Evolutionary conservation across 2,888 invertebrate species (phyloP).

Genomic region (Drosophila peninsularis): DNA sequence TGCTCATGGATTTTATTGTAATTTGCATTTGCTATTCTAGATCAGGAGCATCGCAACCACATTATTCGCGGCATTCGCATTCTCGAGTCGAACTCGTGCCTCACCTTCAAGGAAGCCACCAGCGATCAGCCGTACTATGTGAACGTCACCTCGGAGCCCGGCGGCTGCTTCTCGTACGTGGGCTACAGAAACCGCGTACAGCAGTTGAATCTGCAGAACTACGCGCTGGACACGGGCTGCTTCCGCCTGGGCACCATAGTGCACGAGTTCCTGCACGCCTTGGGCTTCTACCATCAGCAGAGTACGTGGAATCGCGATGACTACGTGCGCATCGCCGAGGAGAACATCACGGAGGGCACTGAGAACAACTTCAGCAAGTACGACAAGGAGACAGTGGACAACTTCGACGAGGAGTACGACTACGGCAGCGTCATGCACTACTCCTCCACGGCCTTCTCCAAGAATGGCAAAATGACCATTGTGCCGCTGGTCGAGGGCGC

Average conservation of each 20-base stretch:
- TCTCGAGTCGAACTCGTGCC: constrained; percentile 90
- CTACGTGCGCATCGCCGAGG: constrained; percentile 86
- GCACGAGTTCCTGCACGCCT: constrained; percentile 91
- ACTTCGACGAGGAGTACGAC: constrained; percentile 89
- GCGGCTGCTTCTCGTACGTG: constrained; percentile 92
- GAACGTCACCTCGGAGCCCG: constrained; percentile 66
- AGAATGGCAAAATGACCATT: constrained; percentile 89
- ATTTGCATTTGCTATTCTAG: constrained; percentile 41
- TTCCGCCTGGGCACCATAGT: constrained; percentile 86
- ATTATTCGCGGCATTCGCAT: constrained; percentile 89
- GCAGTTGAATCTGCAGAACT: constrained; percentile 73
- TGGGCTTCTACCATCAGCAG: constrained; percentile 93
- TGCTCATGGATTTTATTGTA: too few relatives aligned
- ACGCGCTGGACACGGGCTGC: constrained; percentile 77
- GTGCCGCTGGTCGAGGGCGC: constrained; percentile 84
- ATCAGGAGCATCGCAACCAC: constrained; percentile 86
- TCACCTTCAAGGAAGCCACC: constrained; percentile 88
- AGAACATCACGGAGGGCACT: constrained; percentile 85
- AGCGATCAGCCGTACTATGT: constrained; percentile 77
- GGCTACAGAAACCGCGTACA: constrained; percentile 86
- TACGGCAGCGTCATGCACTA: constrained; percentile 93
- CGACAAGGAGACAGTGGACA: constrained; percentile 85
- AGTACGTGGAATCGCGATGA: constrained; percentile 90
- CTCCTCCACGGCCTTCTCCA: constrained; percentile 89
- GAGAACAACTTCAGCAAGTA: constrained; percentile 90